Conservation (phyloP, 2,888 invertebrate genomes). For the Coleophora deauratella region DNA sequence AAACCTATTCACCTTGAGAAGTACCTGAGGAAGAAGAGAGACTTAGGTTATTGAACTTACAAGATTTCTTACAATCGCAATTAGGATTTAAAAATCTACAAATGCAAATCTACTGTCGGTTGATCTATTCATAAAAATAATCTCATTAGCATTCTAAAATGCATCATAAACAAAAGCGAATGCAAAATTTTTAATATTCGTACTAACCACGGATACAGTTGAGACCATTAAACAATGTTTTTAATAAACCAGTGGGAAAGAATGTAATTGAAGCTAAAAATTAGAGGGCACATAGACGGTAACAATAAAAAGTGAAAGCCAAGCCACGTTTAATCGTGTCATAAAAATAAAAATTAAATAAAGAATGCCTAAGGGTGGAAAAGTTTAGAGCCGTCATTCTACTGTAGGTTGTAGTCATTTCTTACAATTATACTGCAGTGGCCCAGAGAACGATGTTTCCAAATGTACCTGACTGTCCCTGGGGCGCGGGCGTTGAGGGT, state of each 20-base stretch:
- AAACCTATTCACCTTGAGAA: constrained; percentile 74
- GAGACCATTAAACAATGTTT: constrained; percentile 58
- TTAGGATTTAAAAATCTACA: too few species aligned
- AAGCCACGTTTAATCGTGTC: constrained; percentile 71
- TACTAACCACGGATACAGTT: neutral
- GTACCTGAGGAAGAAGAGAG: constrained; percentile 72
- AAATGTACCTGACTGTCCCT: constrained; percentile 47
- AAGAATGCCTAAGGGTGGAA: constrained; percentile 66
- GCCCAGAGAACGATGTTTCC: constrained; percentile 39
- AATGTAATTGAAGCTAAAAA: constrained; percentile 69
- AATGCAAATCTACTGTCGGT: too few species aligned
- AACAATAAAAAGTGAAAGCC: constrained; percentile 73
- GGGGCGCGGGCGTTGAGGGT: constrained; percentile 34
- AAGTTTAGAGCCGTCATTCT: constrained; percentile 61
- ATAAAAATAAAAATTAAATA: constrained; percentile 74
- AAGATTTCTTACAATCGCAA: constrained; percentile 8
- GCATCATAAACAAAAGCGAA: constrained; percentile 13
- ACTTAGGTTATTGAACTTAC: constrained; percentile 52
- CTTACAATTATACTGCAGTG: constrained; percentile 58
- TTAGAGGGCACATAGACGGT: constrained; percentile 68
- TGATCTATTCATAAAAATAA: too few species aligned
- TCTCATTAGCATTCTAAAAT: too few species aligned
- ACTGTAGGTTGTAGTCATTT: constrained; percentile 16
- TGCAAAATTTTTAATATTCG: too few species aligned
- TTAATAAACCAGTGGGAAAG: constrained; percentile 57